phyloP scores from a whole-genome alignment of 37 sponge, comb jelly and placozoan genomes.

The Geodia barretti region DNA sequence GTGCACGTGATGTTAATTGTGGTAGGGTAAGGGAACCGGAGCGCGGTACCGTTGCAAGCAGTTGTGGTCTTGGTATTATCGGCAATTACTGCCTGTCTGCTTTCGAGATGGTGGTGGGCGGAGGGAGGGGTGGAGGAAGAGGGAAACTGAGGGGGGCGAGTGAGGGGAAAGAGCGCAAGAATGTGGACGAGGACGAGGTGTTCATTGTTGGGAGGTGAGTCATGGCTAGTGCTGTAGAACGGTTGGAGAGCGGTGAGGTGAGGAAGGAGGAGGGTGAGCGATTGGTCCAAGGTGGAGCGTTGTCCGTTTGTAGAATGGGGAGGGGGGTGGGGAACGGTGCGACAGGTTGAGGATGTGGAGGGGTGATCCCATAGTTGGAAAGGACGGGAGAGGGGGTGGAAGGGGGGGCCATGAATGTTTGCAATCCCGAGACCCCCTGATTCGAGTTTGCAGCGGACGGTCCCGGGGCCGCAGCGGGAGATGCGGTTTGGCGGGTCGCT shows the following conservation, averaged over 20 bases:
- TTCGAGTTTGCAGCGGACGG: too few species aligned
- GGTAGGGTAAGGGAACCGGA: background rate
- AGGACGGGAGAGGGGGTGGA: too few species aligned
- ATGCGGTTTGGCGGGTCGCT: too few species aligned
- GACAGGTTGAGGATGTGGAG: constrained; percentile 18
- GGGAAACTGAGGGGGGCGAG: background rate
- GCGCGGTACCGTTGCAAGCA: too few species aligned
- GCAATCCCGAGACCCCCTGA: too few species aligned
- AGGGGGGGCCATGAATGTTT: too few species aligned
- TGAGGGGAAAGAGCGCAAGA: background rate
- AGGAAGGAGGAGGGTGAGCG: constrained; percentile 7
- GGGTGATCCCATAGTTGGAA: constrained; percentile 3
- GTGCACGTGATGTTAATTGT: background rate
- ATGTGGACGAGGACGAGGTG: background rate
- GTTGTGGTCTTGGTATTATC: too few species aligned
- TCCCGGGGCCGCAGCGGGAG: too few species aligned
- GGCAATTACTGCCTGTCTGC: too few species aligned
- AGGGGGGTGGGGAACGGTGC: constrained; percentile 16
- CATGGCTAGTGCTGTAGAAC: background rate
- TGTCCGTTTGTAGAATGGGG: background rate
- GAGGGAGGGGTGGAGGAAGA: background rate
- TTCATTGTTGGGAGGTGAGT: background rate
- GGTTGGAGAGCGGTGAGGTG: background rate
- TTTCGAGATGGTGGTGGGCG: background rate
- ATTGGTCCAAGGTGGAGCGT: background rate